Base-by-base conservation (phyloP, 2,113 vertebrate genomes). In the Ardeotis arabs region DNA sequence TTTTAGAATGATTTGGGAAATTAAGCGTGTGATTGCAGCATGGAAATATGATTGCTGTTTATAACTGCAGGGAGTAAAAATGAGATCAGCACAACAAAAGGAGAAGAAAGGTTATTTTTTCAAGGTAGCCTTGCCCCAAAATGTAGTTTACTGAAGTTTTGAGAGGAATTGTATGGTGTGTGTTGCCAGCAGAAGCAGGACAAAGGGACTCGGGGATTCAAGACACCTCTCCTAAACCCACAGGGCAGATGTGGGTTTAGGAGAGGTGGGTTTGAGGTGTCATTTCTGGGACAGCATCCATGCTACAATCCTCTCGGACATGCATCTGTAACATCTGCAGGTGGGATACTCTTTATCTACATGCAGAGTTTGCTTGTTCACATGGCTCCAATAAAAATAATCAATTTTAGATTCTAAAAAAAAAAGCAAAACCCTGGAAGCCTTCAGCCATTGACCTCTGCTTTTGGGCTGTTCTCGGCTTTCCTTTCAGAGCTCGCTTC, bases 1-100 rank as follows among this genome's bases (percentile, higher is more conserved):
- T 94, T 91, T 95, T 82, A 87, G 95, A 87, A 75, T 96, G 89
- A 97, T 95, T 96, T 93, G 84, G 81, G 87, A 81, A 89, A 96
- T 82, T 91, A 93, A 96, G 80, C 41, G 14, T 93, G 86, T 96
- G 96, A 96, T 97, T 95, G 93, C 91, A 83, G 89, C 89, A 72
- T 81, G 91, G 91, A 87, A 95, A 81, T 77, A 89, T 56, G 93
- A 75, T 92, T 94, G 84, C 94, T 96, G 72, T 95, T 96, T 92
- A 72, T 87, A 94, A 81, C 84, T 92, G 66, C 66, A 69, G 79
- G 84, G 81, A 93, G 78, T 72, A 59, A 88, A 89, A 89, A 67
- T 49, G 80, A 92, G 49, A 78, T 89, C 78, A 89, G 44, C 45
- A 25, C 44, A 82, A 78, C 47, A 64, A 68, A 78, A 29, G 37